These are phyloP conservation scores for Geopemphigus sp. DNA, from an alignment of 1,140 invertebrate genomes.

Conservation along the genomic window DNA sequence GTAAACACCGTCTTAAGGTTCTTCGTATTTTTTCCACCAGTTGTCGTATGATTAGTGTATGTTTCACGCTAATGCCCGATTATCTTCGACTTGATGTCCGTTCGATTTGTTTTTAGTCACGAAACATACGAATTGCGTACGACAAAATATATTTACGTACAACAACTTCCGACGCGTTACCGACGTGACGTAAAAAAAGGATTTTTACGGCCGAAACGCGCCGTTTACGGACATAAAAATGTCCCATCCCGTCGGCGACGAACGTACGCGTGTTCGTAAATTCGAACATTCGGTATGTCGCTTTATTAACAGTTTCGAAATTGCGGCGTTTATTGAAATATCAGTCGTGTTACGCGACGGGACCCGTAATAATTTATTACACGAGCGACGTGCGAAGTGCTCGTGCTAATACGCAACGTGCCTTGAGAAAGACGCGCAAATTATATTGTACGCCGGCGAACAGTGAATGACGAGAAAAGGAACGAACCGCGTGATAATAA, in stretches of 20 bases:
- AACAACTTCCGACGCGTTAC: not conserved
- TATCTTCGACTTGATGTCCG: conserved; percentile 2
- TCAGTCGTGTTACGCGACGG: not conserved
- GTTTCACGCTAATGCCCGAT: not conserved
- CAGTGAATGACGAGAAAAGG: not conserved
- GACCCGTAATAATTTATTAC: not conserved
- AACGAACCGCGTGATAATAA: not conserved
- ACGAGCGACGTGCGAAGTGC: not conserved
- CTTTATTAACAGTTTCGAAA: not conserved
- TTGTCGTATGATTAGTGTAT: not conserved
- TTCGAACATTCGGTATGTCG: not conserved
- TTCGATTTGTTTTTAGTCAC: conserved; percentile 5
- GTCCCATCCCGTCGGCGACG: not conserved
- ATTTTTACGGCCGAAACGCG: not conserved
- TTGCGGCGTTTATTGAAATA: not conserved
- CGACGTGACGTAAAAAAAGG: not conserved
- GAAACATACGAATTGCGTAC: conserved; percentile 4
- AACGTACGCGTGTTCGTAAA: not conserved
- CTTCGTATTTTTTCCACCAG: not conserved
- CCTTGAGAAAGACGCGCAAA: conserved; percentile 15
- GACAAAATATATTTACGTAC: not conserved
- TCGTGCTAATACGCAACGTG: not conserved
- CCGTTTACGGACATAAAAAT: not conserved
- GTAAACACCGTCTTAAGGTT: not conserved
- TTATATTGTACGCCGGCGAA: not conserved